Evolutionary conservation across 2,888 invertebrate genomes (phyloP), one percentile per base, ranked within the genome.

Genomic region (Cryptosula pallasiana): DNA sequence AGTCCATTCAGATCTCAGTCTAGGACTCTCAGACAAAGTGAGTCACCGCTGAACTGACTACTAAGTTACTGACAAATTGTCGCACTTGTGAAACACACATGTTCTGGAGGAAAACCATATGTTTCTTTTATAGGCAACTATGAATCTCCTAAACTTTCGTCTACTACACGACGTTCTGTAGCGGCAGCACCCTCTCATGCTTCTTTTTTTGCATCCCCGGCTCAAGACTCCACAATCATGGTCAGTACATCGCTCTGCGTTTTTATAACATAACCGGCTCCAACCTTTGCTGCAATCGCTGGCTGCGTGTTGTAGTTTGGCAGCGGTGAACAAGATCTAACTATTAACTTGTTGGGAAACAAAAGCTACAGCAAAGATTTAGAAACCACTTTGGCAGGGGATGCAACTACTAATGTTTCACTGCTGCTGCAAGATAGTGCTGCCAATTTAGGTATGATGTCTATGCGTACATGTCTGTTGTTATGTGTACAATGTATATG

Each of bases 381-480:
- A 45, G 45, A 45, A 13, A 20, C 20, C 45, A 45, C 45, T 13
- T 20, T 45, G 9, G 5, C 45, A 45, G 45, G 45, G 45, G 45
- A 45, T 45, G 45, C 45, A 20, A 63, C 63, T 32, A 63, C 63
- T 34, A 63, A 63, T 63, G 63, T 63, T 13, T 25, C 63, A n/a
- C 63, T 63, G 13, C 34, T 63, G 13, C 5, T 63, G 27, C 5
- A 63, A 32, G 63, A 63, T 13, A 20, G 32, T 9, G 32, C 9
- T 32, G 63, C 63, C 32, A 9, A 32, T 63, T 32, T 63, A 63
- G 63, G 63, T 63, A 9, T 34, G 34, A 16, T 13, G 3, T 63
- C 25, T 45, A 20, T 20, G 20, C 45, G 45, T 45, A 20, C 9
- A 45, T 9, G 45, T 45, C n/a, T n/a, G n/a, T n/a, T n/a, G n/a